Evolutionary conservation across 2,888 invertebrate species (phyloP).

Genomic region (Drosophila diplacantha): DNA sequence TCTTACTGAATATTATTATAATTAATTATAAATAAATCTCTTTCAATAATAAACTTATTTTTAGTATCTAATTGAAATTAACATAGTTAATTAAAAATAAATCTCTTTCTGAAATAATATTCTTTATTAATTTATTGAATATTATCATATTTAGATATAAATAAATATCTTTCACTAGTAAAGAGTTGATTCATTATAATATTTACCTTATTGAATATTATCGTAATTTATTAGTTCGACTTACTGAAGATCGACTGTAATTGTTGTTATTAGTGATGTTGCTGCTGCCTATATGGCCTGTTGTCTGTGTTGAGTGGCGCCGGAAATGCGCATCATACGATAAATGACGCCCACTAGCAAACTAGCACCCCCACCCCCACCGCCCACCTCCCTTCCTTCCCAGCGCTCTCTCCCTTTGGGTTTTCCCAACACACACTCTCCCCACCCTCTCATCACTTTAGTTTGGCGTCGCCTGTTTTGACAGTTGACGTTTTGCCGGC

Average conservation of each 20-base stretch:
- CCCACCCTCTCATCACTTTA: constrained; percentile 7
- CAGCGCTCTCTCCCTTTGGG: background rate
- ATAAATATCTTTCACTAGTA: no score
- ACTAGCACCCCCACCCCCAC: constrained; percentile 2
- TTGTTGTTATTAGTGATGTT: constrained; percentile 19
- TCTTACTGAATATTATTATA: no score
- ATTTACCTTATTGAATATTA: no score
- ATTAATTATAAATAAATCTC: no score
- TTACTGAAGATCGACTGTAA: constrained; percentile 10
- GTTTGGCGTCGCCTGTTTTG: constrained; percentile 56
- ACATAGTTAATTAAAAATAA: no score
- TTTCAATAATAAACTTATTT: no score
- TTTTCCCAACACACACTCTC: background rate
- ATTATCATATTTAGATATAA: no score
- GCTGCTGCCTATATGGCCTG: constrained; percentile 7
- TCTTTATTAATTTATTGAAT: no score
- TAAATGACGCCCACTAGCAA: constrained; percentile 49
- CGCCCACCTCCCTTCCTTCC: background rate
- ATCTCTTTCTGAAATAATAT: no score
- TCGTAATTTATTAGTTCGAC: background rate
- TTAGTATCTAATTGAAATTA: no score
- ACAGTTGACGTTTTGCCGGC: constrained; percentile 69
- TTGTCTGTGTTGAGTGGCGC: constrained; percentile 55
- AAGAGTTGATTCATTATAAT: no score
- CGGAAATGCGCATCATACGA: constrained; percentile 65